Evolutionary conservation across 2,113 vertebrate species (phyloP).

Genomic region (Macquaria australasica): DNA sequence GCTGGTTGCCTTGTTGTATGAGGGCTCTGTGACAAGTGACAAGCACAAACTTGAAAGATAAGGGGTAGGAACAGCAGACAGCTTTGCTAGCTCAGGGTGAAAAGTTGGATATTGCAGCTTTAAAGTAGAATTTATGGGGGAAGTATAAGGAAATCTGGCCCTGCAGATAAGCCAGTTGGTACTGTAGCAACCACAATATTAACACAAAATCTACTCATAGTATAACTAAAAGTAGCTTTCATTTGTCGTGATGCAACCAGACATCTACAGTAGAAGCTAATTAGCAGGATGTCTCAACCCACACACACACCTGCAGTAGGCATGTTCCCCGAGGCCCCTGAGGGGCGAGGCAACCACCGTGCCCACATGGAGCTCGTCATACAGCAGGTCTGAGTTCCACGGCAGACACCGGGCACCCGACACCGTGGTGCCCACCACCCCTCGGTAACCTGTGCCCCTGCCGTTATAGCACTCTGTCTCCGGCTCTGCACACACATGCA

Average conservation of each 20-base stretch:
- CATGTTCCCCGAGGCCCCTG: constrained; percentile 88
- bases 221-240: neutral
- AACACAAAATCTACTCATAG: neutral
- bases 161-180: constrained; percentile 23
- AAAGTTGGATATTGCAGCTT: constrained; percentile 18
- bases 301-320: constrained; percentile 92
- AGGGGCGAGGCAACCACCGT: constrained; percentile 72
- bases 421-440: constrained; percentile 78
- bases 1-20: neutral
- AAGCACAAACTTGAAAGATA: constrained; percentile 20
- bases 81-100: neutral
- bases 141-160: constrained; percentile 1
- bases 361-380: constrained; percentile 87
- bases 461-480: constrained; percentile 83
- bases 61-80: neutral
- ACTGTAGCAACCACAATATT: neutral
- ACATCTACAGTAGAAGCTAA: neutral
- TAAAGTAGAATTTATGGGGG: constrained; percentile 11
- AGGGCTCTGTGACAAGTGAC: constrained; percentile 22
- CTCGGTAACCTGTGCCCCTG: constrained; percentile 87
- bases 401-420: constrained; percentile 89
- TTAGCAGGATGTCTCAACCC: constrained; percentile 22
- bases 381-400: constrained; percentile 92
- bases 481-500: constrained; percentile 77
- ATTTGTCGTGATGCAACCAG: neutral